Base-by-base conservation (phyloP, 2,797 vertebrate genomes). In the Onychomys torridus region DNA sequence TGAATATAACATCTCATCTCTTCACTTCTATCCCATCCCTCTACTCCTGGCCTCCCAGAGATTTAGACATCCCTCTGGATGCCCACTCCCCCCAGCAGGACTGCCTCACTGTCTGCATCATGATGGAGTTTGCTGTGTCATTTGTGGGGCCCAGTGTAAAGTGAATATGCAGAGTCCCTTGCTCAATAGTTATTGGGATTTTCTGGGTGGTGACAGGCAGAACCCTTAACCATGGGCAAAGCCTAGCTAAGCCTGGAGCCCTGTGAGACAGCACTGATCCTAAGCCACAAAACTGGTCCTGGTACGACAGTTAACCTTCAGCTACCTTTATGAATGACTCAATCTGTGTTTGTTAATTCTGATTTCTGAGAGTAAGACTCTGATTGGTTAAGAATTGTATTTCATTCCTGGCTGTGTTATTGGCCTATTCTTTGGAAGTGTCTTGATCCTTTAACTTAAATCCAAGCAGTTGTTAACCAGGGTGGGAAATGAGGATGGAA, bases 21-120 rank as follows among this genome's bases (percentile, higher is more conserved):
- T 93, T 59, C 40, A n/a, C 67, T 57, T 32, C 16, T 27, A 25
- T 57, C n/a, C n/a, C 19, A 5, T 37, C 67, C n/a, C 11, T 55
- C 1, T 12, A 32, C 6, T 52, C 2, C 6, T 2, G 6, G 8
- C 21, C 1, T 89, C 29, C 12, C 19, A 89, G 23, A 91, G 69
- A 89, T 52, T 78, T 59, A 67, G 67, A 11, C 65, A 78, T 95
- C 95, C 90, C n/a, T 76, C 71, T 89, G 37, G 76, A 37, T 90
- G 65, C 25, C 37, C n/a, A 16, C 78, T 34, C 27, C 29, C 29
- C 59, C 37, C 27, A 78, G 49, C 92, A 71, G 59, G 59, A 19
- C 29, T 65, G 2, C 32, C 79, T 14, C 71, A 43, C 40, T 73
- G 37, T 40, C 5, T 92, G 5, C 3, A 8, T 52, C 34, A 27